Evolutionary conservation across 2,888 invertebrate species (phyloP), one percentile per base, ranked within the genome.

Genomic region (Melangyna quadrimaculata): DNA sequence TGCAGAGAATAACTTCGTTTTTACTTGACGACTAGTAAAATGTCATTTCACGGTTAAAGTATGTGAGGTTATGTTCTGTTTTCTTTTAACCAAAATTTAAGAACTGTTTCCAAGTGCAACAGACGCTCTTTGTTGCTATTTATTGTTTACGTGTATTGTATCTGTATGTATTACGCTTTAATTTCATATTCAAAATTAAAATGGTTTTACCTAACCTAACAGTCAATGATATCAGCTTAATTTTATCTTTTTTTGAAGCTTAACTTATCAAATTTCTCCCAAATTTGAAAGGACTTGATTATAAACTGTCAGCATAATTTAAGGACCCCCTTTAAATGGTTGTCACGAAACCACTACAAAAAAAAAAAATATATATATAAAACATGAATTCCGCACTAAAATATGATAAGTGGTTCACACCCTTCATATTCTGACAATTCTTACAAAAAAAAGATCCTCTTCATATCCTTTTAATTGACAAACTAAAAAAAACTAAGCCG

Each of bases 361-460:
- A 35, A 24, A 17, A 57, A 59, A 45, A 32, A 10, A 9, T 9
- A n/a, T n/a, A n/a, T n/a, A n/a, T n/a, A n/a, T n/a, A 12, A 32
- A 24, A 57, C n/a, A 17, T 17, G 24, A 29, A 63, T 63, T 61
- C 12, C 19, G 59, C 59, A 24, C 32, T 2, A 17, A 53, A 53
- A 70, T 40, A 67, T 12, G 57, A 24, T 55, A 72, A 72, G 77
- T 72, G 19, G 45, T 78, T 78, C 78, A 73, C 73, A 67, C 73
- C 73, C 72, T 59, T 78, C 4, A 45, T 29, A 29, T 10, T 72
- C 19, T 57, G 37, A 57, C 57, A 65, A 37, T 48, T 35, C 12
- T 14, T 17, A 17, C 10, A 35, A 5, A 35, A 63, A 78, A 22
- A 37, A 37, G 22, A 63, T 78, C 65, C 72, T 40, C 48, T 45